These are phyloP conservation scores for Apodemia mormo DNA, from an alignment of 2,888 invertebrate genomes.

Conservation along the genomic window DNA sequence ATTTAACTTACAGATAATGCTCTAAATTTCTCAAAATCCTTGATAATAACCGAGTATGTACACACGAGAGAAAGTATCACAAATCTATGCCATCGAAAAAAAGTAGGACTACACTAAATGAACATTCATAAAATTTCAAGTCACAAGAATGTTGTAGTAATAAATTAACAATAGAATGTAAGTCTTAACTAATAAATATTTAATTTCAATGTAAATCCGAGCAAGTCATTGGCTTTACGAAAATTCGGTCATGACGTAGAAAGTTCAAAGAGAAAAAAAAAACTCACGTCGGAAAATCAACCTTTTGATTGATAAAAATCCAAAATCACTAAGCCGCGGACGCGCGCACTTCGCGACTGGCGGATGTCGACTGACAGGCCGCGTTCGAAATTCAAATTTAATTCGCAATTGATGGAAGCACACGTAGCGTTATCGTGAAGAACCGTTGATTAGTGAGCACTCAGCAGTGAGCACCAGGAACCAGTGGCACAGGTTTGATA, in stretches of 20 bases:
- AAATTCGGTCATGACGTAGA: constrained; percentile 4
- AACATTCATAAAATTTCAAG: constrained; percentile 8
- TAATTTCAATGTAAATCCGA: constrained; percentile 6
- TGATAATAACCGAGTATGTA: not conserved
- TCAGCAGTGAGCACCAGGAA: no score
- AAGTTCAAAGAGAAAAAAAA: not conserved
- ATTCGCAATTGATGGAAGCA: not conserved
- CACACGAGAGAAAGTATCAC: not conserved
- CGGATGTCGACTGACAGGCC: constrained; percentile 4
- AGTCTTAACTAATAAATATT: not conserved
- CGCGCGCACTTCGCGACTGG: constrained; percentile 1
- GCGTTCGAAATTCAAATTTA: constrained; percentile 14
- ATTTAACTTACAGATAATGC: no score
- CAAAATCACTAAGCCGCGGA: not conserved
- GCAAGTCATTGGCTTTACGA: constrained; percentile 6
- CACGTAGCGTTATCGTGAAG: not conserved
- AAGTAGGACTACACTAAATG: not conserved
- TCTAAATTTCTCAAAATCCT: no score
- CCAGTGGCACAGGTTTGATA: not conserved
- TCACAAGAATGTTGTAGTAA: not conserved
- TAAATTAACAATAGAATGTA: constrained; percentile 7
- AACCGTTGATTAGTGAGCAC: not conserved
- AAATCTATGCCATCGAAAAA: not conserved
- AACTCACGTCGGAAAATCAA: constrained; percentile 2
- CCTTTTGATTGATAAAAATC: not conserved